These are phyloP conservation scores for Sapajus apella DNA, from an alignment of 2,113 vertebrate genomes.

Conservation along the genomic window DNA sequence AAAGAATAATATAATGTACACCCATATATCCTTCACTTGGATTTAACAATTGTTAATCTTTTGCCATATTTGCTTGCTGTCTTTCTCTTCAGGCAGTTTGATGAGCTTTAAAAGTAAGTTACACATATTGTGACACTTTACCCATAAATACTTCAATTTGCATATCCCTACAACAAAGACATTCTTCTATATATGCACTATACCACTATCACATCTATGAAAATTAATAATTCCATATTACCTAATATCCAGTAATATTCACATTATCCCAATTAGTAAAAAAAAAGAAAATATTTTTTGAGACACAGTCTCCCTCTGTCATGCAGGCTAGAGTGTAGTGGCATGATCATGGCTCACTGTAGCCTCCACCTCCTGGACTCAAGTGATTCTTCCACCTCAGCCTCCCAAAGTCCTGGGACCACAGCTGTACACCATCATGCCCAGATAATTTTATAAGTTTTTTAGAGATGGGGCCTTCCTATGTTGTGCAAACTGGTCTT, in stretches of 20 bases:
- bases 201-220: neutral
- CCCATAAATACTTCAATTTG: neutral
- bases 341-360: too few relatives aligned
- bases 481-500: too few relatives aligned
- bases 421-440: too few relatives aligned
- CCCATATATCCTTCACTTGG: neutral
- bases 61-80: neutral
- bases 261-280: neutral
- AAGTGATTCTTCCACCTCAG: too few relatives aligned
- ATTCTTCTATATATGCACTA: neutral
- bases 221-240: neutral
- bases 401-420: too few relatives aligned
- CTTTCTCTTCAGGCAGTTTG: neutral
- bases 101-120: constrained; percentile 7
- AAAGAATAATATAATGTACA: neutral
- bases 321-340: too few relatives aligned
- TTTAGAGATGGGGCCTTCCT: too few relatives aligned
- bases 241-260: neutral
- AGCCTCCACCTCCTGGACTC: too few relatives aligned
- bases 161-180: neutral
- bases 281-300: too few relatives aligned
- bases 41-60: neutral
- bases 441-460: too few relatives aligned
- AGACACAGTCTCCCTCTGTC: too few relatives aligned
- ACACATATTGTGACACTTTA: neutral